These are phyloP conservation scores for Sinelater perroti DNA, from an alignment of 2,888 invertebrate genomes.

Conservation along the genomic window DNA sequence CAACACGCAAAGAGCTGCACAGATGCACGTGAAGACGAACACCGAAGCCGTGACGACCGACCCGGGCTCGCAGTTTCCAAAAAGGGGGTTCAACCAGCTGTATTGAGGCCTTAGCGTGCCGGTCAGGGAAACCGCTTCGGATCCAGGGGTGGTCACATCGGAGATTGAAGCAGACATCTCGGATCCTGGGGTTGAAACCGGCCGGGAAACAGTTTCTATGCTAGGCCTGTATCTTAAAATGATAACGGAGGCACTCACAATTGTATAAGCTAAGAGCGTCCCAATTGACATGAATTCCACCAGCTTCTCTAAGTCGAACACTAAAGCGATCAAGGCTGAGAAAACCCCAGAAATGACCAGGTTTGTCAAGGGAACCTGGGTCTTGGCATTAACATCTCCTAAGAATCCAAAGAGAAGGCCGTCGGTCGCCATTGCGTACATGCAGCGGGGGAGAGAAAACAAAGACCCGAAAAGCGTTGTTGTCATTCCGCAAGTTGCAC, in stretches of 20 bases:
- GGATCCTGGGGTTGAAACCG: constrained; percentile 53
- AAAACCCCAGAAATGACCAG: constrained; percentile 79
- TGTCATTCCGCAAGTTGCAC: constrained; percentile 92
- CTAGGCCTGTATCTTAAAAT: constrained; percentile 75
- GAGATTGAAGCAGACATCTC: constrained; percentile 57
- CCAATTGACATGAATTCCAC: constrained; percentile 97
- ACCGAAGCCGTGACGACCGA: constrained; percentile 78
- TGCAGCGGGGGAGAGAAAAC: constrained; percentile 81
- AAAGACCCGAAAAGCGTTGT: constrained; percentile 86
- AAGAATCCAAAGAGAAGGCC: constrained; percentile 84
- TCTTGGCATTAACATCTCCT: constrained; percentile 78
- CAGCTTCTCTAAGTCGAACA: constrained; percentile 88
- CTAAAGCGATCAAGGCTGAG: constrained; percentile 80
- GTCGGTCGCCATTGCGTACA: constrained; percentile 92
- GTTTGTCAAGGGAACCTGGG: constrained; percentile 82
- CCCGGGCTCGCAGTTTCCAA: constrained; percentile 80
- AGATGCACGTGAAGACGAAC: constrained; percentile 71
- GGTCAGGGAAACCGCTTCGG: constrained; percentile 65
- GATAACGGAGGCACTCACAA: constrained; percentile 90
- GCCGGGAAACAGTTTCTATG: constrained; percentile 42
- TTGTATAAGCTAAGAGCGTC: constrained; percentile 87
- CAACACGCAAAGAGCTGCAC: constrained; percentile 75
- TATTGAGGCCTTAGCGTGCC: constrained; percentile 81
- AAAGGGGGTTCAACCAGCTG: constrained; percentile 76
- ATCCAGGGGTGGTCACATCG: constrained; percentile 56